A percentile compares a stretch with the other conserved stretches of the same genome.
These are phyloP conservation scores for Ceratitis capitata DNA, from an alignment of 1,140 invertebrate species.

Conservation along the genomic window DNA sequence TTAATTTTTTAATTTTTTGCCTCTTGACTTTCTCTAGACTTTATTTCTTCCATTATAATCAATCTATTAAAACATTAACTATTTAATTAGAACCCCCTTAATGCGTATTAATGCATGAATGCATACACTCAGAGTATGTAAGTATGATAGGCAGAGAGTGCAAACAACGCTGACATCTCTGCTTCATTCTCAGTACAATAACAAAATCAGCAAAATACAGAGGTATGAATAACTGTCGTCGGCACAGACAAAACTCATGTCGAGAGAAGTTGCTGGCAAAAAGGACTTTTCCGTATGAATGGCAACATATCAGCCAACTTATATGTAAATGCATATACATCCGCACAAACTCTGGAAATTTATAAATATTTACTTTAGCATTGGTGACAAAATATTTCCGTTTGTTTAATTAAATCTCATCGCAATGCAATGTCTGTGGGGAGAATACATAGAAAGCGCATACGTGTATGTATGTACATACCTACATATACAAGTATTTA, in stretches of 20 bases:
- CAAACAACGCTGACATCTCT: no score
- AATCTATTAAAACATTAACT: no score
- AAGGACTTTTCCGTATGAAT: background rate
- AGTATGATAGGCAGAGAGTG: no score
- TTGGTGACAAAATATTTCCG: conserved; percentile 40
- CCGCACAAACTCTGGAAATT: background rate
- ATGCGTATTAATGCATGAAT: no score
- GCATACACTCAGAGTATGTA: no score
- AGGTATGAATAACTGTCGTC: background rate
- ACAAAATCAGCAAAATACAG: conserved; percentile 21
- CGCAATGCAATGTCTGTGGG: background rate
- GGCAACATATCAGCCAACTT: background rate
- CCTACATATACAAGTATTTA: background rate
- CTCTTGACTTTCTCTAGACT: no score
- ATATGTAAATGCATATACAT: background rate
- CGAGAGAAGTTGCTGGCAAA: background rate
- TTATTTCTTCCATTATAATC: no score
- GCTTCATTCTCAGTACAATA: no score
- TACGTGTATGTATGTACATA: background rate
- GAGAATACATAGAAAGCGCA: background rate
- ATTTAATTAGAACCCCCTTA: no score
- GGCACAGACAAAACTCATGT: background rate
- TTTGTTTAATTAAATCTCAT: conserved; percentile 38
- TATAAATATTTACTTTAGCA: background rate
- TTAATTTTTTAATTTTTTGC: no score